Percentiles rank a stretch among this genome's conserved stretches.
phyloP scores from a whole-genome alignment of 1,140 invertebrate genomes.

The Chionoecetes opilio region DNA sequence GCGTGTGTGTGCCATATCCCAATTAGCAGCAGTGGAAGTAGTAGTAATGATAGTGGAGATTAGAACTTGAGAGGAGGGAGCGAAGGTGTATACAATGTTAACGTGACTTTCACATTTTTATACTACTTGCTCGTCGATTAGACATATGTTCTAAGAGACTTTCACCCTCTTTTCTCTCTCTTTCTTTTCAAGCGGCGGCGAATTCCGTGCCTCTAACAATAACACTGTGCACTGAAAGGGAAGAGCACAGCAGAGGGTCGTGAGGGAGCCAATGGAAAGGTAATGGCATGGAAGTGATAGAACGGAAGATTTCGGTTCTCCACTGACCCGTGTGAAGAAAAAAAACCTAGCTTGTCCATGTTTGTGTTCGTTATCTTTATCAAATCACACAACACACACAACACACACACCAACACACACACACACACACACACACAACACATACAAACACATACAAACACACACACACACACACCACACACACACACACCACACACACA shows the following conservation, averaged over 20 bases:
- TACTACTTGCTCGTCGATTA: not conserved
- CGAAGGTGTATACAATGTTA: not conserved
- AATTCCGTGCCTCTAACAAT: no score
- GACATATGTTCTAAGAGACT: not conserved
- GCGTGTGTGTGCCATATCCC: no score
- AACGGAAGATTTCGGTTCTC: no score
- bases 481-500: constrained; percentile 27
- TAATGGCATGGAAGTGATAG: not conserved
- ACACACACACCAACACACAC: constrained; percentile 6
- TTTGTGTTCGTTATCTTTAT: not conserved
- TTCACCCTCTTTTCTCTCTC: not conserved
- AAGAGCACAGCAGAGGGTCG: not conserved
- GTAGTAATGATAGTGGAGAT: not conserved
- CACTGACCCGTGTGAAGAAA: no score
- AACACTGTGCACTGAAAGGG: no score
- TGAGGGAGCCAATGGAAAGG: not conserved
- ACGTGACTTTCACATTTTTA: not conserved
- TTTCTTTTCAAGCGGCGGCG: not conserved
- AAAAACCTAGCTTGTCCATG: not conserved
- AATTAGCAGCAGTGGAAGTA: not conserved
- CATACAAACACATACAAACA: not conserved
- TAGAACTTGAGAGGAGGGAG: no score
- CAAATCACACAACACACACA: no score
- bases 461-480: constrained; percentile 23
- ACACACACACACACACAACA: not conserved